A percentile compares a stretch with the other conserved stretches of the same genome.
Evolutionary conservation across 2,113 vertebrate species (phyloP).

Genomic region (Odocoileus virginianus): DNA sequence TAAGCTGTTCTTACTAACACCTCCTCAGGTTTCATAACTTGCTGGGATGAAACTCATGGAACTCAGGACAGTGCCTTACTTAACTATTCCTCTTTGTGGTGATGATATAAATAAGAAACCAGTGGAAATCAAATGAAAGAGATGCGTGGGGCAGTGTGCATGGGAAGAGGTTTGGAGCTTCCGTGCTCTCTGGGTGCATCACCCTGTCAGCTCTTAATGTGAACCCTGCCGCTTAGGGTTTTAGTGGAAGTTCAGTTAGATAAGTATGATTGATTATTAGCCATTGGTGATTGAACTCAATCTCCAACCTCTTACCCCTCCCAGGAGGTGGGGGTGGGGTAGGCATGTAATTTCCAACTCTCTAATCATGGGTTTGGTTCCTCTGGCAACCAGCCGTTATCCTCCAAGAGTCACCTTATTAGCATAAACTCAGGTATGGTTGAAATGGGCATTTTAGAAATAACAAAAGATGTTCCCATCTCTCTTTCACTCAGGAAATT

Average conservation of each 20-base stretch:
- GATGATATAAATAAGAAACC: neutral
- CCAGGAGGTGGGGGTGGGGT: neutral
- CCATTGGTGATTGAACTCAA: neutral
- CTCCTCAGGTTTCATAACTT: neutral
- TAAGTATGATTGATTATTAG: neutral
- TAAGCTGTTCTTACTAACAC: neutral
- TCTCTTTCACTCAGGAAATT: neutral
- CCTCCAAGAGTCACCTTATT: neutral
- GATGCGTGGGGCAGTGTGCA: rapidly evolving
- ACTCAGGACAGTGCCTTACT: neutral
- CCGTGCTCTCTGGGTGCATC: too few relatives aligned
- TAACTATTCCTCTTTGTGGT: neutral
- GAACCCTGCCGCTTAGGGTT: neutral
- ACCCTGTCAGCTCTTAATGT: neutral
- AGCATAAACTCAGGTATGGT: neutral
- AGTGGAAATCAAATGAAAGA: neutral
- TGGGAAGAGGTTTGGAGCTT: neutral
- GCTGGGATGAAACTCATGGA: neutral
- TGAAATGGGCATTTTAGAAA: neutral
- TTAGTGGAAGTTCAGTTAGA: neutral
- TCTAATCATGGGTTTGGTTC: neutral
- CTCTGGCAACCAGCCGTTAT: neutral
- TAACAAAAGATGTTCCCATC: neutral
- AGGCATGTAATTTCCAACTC: neutral
- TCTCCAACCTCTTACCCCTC: neutral